Base-by-base conservation (phyloP, 1,140 invertebrate species). In the Arion vulgaris region DNA sequence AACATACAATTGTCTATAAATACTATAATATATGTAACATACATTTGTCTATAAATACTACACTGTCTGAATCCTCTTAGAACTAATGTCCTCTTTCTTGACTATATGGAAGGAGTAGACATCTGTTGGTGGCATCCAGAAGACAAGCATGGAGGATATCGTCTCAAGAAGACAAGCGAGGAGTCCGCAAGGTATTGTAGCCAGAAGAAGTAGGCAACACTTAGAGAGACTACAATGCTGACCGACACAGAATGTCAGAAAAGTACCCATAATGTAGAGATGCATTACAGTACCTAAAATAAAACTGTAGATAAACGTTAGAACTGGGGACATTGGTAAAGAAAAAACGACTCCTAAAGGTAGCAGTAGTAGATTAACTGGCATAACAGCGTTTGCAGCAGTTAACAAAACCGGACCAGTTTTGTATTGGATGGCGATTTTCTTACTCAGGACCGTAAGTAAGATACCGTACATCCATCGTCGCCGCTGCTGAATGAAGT, bases 391-490 rank as follows among this genome's bases (percentile, higher is more conserved):
- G 98, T 98, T 99, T 0, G 97, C 97, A 86, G 99, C 98, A 89
- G 98, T 96, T 23, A 97, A 97, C 83, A 98, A 95, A 32, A 94
- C 95, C 71, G 99, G 92, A 45, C 98, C 95, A 32, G 97, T 88
- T 92, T 98, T 98, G 88, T 96, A 95, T 82, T 94, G 94, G 26
- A 96, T 88, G 26, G 97, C 96, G 91, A 99, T 97, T 80, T 94
- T 93, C 89, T 95, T 95, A 71, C 96, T 97, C 92, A 98, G 97
- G 26, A 98, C 96, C 0, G 98, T 98, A 81, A 99, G 94, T 38
- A 97, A 94, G 85, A 99, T 99, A 87, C 98, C 98, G 93, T 98
- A 96, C 71, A 99, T 94, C 98, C 98, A 99, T 49, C 98, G 94
- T 91, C 98, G 98, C 79, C 98, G 94, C 91, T 99, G 98, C 91